A percentile compares a stretch with the other conserved stretches of the same genome.
Evolutionary conservation across 1,140 invertebrate species (phyloP).

Genomic region (Melipona quadrifasciata): DNA sequence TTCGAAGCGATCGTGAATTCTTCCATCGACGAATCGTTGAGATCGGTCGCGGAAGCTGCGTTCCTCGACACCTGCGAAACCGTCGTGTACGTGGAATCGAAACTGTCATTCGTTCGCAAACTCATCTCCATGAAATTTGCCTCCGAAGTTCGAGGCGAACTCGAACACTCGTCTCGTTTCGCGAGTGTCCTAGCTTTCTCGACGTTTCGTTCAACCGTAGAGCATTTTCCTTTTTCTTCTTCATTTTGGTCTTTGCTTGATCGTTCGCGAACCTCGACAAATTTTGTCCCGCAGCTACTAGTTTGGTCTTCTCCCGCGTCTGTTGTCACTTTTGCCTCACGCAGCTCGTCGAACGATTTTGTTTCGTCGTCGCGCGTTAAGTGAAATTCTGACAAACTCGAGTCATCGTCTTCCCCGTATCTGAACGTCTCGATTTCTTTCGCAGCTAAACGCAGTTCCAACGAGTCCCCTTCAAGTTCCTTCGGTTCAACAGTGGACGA

Average conservation of each 20-base stretch:
- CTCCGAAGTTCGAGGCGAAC: too few species aligned
- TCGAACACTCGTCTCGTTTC: background rate
- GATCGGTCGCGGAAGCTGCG: background rate
- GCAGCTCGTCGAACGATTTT: too few species aligned
- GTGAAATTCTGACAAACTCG: background rate
- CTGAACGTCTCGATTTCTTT: background rate
- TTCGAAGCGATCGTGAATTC: conserved; percentile 15
- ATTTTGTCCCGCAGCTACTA: too few species aligned
- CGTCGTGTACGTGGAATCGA: conserved; percentile 13
- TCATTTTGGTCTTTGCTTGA: background rate
- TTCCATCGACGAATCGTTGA: background rate
- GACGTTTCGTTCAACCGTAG: too few species aligned
- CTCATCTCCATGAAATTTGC: too few species aligned
- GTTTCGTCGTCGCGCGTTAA: background rate
- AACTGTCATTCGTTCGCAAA: conserved; percentile 20
- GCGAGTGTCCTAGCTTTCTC: background rate
- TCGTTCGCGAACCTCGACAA: too few species aligned
- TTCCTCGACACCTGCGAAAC: background rate
- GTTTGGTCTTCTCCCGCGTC: background rate
- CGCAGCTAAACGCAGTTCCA: background rate
- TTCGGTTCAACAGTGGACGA: background rate
- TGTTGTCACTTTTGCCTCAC: background rate
- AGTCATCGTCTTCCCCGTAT: background rate
- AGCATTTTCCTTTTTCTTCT: background rate
- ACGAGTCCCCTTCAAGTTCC: background rate